Evolutionary conservation across 2,113 vertebrate species (phyloP).

Genomic region (Corythaixoides concolor): DNA sequence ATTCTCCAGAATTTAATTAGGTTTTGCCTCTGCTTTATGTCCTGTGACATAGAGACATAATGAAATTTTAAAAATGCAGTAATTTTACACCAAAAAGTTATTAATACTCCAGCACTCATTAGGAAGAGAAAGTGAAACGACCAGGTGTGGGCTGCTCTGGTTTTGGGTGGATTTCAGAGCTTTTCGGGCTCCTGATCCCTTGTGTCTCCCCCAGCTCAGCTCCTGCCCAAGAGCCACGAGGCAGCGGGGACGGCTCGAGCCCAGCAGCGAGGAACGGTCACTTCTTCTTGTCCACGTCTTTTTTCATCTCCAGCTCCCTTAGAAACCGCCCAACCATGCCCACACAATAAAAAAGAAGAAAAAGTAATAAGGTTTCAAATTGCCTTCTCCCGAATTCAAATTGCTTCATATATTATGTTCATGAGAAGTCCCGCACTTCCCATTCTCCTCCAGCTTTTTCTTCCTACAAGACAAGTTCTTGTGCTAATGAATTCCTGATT

Average conservation of each 20-base stretch:
- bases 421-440: background rate
- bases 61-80: background rate
- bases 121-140: background rate
- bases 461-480: background rate
- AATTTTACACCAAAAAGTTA: conserved; percentile 4
- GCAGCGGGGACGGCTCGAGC: fast-evolving
- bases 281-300: background rate
- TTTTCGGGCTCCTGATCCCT: background rate
- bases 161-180: background rate
- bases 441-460: background rate
- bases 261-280: background rate
- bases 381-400: conserved; percentile 60
- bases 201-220: background rate
- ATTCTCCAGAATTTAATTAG: conserved; percentile 8
- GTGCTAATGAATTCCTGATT: conserved; percentile 44
- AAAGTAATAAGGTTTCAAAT: conserved; percentile 66
- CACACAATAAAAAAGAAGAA: conserved; percentile 26
- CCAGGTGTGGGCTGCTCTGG: background rate
- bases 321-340: conserved; percentile 30
- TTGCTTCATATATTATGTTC: conserved; percentile 56
- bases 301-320: conserved; percentile 15
- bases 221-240: fast-evolving
- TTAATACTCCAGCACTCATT: background rate
- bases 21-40: conserved; percentile 30
- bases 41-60: background rate